A percentile compares a stretch with the other conserved stretches of the same genome.
These are phyloP conservation scores for Tipula helvola DNA, from an alignment of 2,888 invertebrate genomes.

Conservation along the genomic window DNA sequence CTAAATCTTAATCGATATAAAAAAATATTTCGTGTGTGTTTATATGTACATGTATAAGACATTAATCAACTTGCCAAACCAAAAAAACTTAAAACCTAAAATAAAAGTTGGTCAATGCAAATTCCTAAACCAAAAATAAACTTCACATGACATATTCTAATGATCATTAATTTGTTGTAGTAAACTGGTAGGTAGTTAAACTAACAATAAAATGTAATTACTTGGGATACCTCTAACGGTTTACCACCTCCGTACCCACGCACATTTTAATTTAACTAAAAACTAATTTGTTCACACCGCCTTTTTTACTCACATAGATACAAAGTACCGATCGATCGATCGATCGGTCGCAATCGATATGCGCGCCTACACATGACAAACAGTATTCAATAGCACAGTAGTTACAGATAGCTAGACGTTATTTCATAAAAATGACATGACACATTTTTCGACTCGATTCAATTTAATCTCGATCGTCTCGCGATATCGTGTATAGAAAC, in stretches of 20 bases:
- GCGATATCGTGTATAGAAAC: not conserved
- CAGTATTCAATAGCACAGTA: not conserved
- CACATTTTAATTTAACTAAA: not conserved
- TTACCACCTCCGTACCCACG: not conserved
- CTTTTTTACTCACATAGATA: not conserved
- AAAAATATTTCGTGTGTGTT: not conserved
- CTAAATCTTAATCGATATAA: not conserved
- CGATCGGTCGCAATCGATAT: not conserved
- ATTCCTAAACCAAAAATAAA: not conserved
- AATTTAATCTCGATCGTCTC: not conserved
- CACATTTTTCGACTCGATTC: not conserved
- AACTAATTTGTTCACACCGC: not conserved
- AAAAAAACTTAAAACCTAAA: not conserved
- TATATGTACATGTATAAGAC: not conserved
- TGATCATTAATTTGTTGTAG: not conserved
- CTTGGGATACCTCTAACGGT: not conserved
- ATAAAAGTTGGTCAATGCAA: not conserved
- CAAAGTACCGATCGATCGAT: not conserved
- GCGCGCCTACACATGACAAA: not conserved
- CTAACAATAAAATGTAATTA: not conserved
- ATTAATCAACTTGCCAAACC: not conserved
- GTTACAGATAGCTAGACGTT: not conserved
- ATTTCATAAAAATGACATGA: not conserved
- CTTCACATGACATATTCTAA: slow-evolving; percentile 4
- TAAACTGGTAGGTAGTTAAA: not conserved